A percentile compares a stretch with the other conserved stretches of the same genome.
phyloP scores from a whole-genome alignment of 2,797 vertebrate genomes.

The Lates japonicus region DNA sequence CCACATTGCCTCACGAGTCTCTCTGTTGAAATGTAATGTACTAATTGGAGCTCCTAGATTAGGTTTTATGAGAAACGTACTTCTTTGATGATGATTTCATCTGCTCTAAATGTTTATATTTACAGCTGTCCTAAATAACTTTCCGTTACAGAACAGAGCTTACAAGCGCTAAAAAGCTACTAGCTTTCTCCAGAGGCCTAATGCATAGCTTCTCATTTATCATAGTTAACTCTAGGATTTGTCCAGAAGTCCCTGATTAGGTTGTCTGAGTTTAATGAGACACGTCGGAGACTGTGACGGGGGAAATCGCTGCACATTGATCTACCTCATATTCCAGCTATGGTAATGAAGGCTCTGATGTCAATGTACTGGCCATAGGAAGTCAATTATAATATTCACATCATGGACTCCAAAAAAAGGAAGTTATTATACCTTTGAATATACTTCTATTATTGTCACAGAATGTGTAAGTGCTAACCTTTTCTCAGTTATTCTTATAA shows the following conservation, averaged over 20 bases:
- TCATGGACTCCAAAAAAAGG: constrained; percentile 8
- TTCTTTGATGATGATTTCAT: constrained; percentile 70
- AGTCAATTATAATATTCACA: constrained; percentile 38
- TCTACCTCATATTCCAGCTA: constrained; percentile 38
- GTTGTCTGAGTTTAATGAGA: constrained; percentile 77
- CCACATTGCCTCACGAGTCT: constrained; percentile 64
- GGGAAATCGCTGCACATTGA: constrained; percentile 66
- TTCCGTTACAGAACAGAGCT: constrained; percentile 8
- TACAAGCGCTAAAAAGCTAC: background rate
- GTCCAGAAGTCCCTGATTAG: constrained; percentile 69
- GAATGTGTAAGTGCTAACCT: background rate
- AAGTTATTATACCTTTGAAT: background rate
- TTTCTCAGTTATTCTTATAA: constrained; percentile 24
- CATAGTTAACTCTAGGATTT: constrained; percentile 71
- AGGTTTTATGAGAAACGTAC: constrained; percentile 49
- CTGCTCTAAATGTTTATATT: constrained; percentile 70
- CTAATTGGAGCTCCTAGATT: constrained; percentile 66
- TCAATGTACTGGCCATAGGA: constrained; percentile 14
- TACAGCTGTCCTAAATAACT: constrained; percentile 62
- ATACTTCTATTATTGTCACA: background rate
- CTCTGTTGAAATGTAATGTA: constrained; percentile 45
- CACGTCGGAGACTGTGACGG: constrained; percentile 53
- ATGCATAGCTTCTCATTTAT: constrained; percentile 62
- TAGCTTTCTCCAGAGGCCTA: constrained; percentile 21
- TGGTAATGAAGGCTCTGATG: constrained; percentile 31